Evolutionary conservation across 1,140 invertebrate species (phyloP).

Genomic region (Brachionus manjavacas): DNA sequence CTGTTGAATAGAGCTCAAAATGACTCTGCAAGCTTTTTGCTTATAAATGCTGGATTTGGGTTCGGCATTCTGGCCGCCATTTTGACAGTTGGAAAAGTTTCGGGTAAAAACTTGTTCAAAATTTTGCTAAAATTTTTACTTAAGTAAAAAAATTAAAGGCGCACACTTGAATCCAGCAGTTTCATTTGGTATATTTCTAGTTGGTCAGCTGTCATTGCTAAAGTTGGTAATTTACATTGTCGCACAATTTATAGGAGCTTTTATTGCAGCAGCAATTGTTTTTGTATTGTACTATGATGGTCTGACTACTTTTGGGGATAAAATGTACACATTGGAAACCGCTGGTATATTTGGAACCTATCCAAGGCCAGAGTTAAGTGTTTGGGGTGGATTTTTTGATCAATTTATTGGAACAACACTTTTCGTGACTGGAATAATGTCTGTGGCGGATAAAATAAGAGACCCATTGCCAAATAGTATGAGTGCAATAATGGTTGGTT

Average conservation of each 20-base stretch:
- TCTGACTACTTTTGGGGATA: neutral
- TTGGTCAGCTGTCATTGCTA: neutral
- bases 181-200: slow-evolving; percentile 54
- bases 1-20: neutral
- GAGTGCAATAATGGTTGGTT: slow-evolving; percentile 60
- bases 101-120: neutral
- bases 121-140: neutral
- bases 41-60: neutral
- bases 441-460: neutral
- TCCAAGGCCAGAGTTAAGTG: neutral
- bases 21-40: neutral
- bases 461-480: slow-evolving; percentile 41
- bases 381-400: slow-evolving; percentile 7
- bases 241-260: slow-evolving; percentile 17
- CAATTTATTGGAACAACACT: neutral
- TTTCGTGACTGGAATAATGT: neutral
- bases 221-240: neutral
- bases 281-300: slow-evolving; percentile 7
- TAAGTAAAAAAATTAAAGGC: slow-evolving; percentile 50
- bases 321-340: neutral
- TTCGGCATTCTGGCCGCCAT: neutral
- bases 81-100: neutral
- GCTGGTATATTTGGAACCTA: slow-evolving; percentile 36
- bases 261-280: slow-evolving; percentile 11
- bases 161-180: slow-evolving; percentile 61